A percentile compares a stretch with the other conserved stretches of the same genome.
Conservation (phyloP, 2,888 invertebrate genomes). For the Rhagophthalmus giganteus region DNA sequence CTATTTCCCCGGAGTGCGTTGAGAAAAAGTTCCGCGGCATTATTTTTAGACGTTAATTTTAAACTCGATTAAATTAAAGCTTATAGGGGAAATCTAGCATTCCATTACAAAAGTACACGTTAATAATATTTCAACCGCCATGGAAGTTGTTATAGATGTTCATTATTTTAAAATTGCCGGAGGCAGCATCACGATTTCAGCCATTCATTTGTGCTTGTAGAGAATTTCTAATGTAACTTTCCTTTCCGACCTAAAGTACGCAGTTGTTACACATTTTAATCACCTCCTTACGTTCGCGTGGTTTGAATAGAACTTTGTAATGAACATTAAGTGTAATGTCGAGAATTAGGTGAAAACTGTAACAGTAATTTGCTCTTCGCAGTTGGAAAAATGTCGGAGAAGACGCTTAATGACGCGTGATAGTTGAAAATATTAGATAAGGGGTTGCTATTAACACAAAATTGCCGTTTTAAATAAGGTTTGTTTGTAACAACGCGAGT, state of each 20-base stretch:
- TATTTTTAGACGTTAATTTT: too few relatives aligned
- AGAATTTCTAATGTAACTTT: background rate
- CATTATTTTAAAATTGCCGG: conserved; percentile 1
- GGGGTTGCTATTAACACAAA: too few relatives aligned
- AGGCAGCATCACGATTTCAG: conserved; percentile 2
- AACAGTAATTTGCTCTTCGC: too few relatives aligned
- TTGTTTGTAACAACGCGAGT: too few relatives aligned
- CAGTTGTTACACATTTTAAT: background rate
- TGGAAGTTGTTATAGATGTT: background rate
- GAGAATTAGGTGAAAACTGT: background rate
- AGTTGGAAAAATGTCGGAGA: too few relatives aligned
- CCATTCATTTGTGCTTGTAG: background rate
- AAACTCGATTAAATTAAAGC: too few relatives aligned
- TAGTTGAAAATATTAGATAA: too few relatives aligned
- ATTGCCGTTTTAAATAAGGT: too few relatives aligned
- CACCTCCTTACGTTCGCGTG: background rate
- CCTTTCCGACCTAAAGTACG: background rate
- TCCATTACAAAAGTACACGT: background rate
- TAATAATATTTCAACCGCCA: background rate
- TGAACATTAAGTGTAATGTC: background rate
- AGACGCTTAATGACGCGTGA: too few relatives aligned
- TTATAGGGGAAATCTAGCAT: background rate
- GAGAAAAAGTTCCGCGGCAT: too few relatives aligned
- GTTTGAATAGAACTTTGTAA: background rate
- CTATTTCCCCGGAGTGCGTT: too few relatives aligned